Evolutionary conservation across 2,113 vertebrate genomes (phyloP).

Genomic region (Pomatorhinus ruficollis): DNA sequence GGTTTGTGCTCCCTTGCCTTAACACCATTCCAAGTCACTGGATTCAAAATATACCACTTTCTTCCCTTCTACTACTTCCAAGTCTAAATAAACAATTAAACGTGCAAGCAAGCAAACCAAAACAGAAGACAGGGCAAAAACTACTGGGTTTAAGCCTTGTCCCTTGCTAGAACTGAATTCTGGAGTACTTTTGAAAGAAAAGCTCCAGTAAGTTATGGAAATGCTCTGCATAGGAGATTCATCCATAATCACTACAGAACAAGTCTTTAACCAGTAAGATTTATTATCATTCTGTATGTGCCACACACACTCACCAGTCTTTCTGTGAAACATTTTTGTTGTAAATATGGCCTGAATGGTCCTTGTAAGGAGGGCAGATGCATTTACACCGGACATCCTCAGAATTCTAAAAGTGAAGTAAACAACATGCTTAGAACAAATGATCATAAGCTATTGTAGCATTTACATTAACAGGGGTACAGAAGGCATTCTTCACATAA

Average conservation of each 20-base stretch:
- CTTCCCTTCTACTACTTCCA: not conserved
- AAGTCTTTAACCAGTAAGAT: not conserved
- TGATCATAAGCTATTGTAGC: not conserved
- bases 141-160: not conserved
- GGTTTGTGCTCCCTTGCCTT: not conserved
- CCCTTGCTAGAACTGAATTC: not conserved
- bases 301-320: conserved; percentile 86
- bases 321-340: conserved; percentile 97
- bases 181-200: not conserved
- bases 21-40: not conserved
- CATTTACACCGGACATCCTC: conserved; percentile 97
- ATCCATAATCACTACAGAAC: not conserved
- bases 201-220: not conserved
- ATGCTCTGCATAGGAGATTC: not conserved
- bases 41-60: not conserved
- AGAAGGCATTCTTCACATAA: not conserved
- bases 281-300: not conserved
- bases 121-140: not conserved
- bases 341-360: conserved; percentile 88
- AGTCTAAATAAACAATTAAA: not conserved
- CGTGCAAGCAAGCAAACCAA: not conserved
- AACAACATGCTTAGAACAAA: conserved; percentile 8
- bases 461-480: not conserved
- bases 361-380: conserved; percentile 97
- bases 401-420: conserved; percentile 81